Base-by-base conservation (phyloP, 2,888 invertebrate genomes). In the Periphyllus acericola region DNA sequence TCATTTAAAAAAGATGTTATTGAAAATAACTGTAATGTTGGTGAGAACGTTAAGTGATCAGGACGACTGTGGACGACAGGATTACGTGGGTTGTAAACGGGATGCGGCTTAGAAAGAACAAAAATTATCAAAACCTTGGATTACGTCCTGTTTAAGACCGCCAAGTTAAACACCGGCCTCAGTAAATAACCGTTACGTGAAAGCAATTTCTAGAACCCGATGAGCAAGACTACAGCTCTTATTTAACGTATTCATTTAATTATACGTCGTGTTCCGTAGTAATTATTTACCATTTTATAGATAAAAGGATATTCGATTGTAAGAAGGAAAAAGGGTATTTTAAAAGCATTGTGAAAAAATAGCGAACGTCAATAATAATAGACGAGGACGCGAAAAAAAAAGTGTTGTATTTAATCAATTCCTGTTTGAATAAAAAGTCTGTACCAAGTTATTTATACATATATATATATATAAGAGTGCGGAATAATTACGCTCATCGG, bases 381-480 rank as follows among this genome's bases (percentile, higher is more conserved):
- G 60, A 52, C 14, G 19, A 71, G 40, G 36, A 40, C 25, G 29
- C 4, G 19, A 19, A 29, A 8, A 29, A 68, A 81, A 68, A 68
- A 68, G 21, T 68, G 66, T 80, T 40, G 6, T 68, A 1, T 68
- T 68, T 81, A 68, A 81, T 81, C 68, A 46, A 68, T 29, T 81
- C 14, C 21, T 46, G 40, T 83, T 83, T 75, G 74, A 83, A 83
- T 75, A 60, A 75, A 36, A 11, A 40, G 46, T 14, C 46, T 46
- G 14, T 46, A 46, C 46, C 46, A 14, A 46, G 46, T 14, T 46
- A 46, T 36, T 5, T 36, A 46, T 46, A n/a, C n/a, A n/a, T 46
- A 46, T 46, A 6, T 36, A 46, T 46, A 36, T 21, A 75, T 34
- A 75, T 60, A 74, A 74, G 52, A 21, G 32, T 68, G 36, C 11